Conservation (phyloP, 2,113 vertebrate species). For the Hystrix cristata region DNA sequence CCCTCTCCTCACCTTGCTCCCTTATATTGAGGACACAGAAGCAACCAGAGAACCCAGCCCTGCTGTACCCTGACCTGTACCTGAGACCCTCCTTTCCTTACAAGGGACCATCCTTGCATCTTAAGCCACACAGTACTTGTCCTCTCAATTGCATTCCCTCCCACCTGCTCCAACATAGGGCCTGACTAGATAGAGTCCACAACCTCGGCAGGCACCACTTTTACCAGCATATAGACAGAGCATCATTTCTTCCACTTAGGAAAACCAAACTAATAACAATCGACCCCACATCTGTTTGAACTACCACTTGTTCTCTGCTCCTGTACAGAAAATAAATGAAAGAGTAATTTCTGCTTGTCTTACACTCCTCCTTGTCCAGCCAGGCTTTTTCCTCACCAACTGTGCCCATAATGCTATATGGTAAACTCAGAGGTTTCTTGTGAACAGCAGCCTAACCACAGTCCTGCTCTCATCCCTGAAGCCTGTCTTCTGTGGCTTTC, state of each 20-base stretch:
- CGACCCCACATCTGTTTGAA: not conserved
- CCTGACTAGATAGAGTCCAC: accelerated
- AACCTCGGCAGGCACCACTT: not conserved
- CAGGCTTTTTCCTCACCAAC: not conserved
- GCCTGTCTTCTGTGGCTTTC: not conserved
- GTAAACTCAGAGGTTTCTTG: not conserved
- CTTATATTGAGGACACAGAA: not conserved
- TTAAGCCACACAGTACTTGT: too few species aligned
- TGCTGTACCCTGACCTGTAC: not conserved
- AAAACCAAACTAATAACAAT: not conserved
- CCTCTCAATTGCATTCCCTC: accelerated
- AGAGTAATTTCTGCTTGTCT: not conserved
- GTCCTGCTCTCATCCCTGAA: not conserved
- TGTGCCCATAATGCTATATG: not conserved
- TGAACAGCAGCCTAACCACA: not conserved
- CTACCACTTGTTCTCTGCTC: not conserved
- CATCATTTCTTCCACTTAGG: not conserved
- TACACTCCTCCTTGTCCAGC: not conserved
- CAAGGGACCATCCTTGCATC: not conserved
- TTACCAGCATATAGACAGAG: not conserved
- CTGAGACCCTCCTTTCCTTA: not conserved
- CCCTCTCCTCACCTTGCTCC: not conserved
- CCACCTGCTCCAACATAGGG: too few species aligned
- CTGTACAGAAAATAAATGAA: not conserved
- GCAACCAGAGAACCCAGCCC: not conserved